Evolutionary conservation across 1,140 invertebrate species (phyloP).

Genomic region (Ylistrum balloti): DNA sequence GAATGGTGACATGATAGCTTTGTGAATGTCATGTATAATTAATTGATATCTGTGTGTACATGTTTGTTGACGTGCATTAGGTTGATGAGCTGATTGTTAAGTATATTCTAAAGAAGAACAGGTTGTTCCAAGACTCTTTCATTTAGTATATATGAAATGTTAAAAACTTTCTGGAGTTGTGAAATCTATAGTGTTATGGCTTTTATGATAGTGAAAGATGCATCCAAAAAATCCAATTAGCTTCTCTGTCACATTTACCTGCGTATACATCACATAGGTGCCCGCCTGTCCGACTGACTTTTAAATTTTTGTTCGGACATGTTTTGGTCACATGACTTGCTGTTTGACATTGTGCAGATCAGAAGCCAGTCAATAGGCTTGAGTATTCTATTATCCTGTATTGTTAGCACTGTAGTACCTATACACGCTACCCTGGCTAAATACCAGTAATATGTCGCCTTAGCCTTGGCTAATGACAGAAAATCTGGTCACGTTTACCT

Average conservation of each 20-base stretch:
- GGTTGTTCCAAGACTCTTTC: neutral
- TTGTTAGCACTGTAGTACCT: neutral
- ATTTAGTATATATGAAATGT: too few species aligned
- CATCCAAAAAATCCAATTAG: neutral
- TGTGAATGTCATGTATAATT: slow-evolving; percentile 34
- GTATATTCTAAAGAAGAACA: neutral
- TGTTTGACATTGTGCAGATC: slow-evolving; percentile 13
- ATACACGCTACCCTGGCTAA: neutral
- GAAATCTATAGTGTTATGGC: neutral
- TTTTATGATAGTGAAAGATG: neutral
- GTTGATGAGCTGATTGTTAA: neutral
- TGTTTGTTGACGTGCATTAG: neutral
- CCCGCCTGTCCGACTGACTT: slow-evolving; percentile 14
- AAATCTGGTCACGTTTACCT: neutral
- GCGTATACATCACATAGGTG: neutral
- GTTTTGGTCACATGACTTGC: neutral
- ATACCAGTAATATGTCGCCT: neutral
- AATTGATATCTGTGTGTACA: slow-evolving; percentile 26
- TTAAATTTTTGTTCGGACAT: slow-evolving; percentile 3
- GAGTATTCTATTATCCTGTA: neutral
- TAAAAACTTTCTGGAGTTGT: neutral
- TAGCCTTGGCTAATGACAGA: neutral
- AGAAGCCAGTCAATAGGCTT: neutral
- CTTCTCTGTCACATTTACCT: neutral
- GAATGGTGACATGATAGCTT: neutral